A percentile compares a stretch with the other conserved stretches of the same genome.
phyloP scores from a whole-genome alignment of 1,140 invertebrate species.

The Drosophila novamexicana region DNA sequence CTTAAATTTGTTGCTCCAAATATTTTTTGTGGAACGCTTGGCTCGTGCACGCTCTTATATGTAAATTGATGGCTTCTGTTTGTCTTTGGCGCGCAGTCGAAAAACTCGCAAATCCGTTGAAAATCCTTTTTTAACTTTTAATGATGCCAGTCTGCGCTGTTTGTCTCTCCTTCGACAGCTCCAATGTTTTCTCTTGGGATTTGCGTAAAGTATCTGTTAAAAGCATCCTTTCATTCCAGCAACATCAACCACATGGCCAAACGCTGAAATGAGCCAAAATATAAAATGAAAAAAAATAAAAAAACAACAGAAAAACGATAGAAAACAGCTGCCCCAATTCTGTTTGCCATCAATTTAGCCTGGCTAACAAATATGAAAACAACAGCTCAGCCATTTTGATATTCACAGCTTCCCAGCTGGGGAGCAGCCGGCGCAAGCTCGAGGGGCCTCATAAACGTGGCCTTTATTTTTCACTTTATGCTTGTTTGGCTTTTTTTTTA shows the following conservation, averaged over 20 bases:
- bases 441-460: constrained; percentile 21
- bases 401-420: constrained; percentile 9
- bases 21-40: constrained; percentile 13
- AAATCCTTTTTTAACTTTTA: constrained; percentile 82
- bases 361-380: constrained; percentile 42
- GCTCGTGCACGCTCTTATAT: constrained; percentile 51
- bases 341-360: constrained; percentile 72
- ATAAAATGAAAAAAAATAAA: neutral
- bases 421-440: constrained; percentile 1
- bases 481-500: constrained; percentile 1
- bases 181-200: constrained; percentile 78
- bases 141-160: constrained; percentile 48
- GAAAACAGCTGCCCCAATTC: constrained; percentile 28
- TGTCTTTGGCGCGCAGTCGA: constrained; percentile 39
- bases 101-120: constrained; percentile 78
- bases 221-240: constrained; percentile 69
- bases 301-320: neutral
- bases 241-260: constrained; percentile 55
- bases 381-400: constrained; percentile 26
- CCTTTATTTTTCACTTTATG: constrained; percentile 22
- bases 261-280: constrained; percentile 47
- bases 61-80: constrained; percentile 64
- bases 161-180: constrained; percentile 16
- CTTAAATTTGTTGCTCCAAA: constrained; percentile 7
- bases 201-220: constrained; percentile 81